A percentile compares a stretch with the other conserved stretches of the same genome.
Conservation (phyloP, 1,140 invertebrate genomes). For the Drosophila bocqueti region DNA sequence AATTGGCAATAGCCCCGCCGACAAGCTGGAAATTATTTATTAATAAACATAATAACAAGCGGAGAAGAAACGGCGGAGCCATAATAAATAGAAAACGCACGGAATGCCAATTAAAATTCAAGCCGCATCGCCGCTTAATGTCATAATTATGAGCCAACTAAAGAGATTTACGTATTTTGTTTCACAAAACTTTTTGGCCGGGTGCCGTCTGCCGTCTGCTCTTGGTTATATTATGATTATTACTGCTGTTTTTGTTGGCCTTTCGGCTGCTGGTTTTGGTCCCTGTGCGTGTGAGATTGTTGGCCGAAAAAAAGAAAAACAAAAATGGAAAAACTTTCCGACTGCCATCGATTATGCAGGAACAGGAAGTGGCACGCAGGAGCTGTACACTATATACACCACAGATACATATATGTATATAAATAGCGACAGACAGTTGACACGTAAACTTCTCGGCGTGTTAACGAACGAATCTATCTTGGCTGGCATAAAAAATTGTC, state of each 20-base stretch:
- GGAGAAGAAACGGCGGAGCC: slow-evolving; percentile 30
- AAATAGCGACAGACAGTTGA: slow-evolving; percentile 53
- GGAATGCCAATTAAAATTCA: slow-evolving; percentile 78
- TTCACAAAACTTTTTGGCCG: slow-evolving; percentile 67
- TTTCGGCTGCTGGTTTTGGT: slow-evolving; percentile 17
- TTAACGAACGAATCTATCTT: slow-evolving; percentile 54
- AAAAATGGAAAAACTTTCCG: slow-evolving; percentile 18
- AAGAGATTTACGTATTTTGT: slow-evolving; percentile 83
- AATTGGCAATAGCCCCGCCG: slow-evolving; percentile 46
- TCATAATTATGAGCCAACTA: slow-evolving; percentile 83
- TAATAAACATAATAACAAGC: slow-evolving; percentile 71
- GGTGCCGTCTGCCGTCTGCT: slow-evolving; percentile 32
- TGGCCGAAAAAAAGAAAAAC: slow-evolving; percentile 27
- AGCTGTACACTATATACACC: background rate
- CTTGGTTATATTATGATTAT: slow-evolving; percentile 43
- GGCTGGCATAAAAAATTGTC: slow-evolving; percentile 46
- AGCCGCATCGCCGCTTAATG: slow-evolving; percentile 79
- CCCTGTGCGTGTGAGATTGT: slow-evolving; percentile 54
- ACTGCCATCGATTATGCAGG: slow-evolving; percentile 72
- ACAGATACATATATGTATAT: background rate
- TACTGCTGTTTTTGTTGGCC: slow-evolving; percentile 21
- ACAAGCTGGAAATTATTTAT: slow-evolving; percentile 70
- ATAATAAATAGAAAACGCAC: slow-evolving; percentile 46
- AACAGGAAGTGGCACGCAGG: slow-evolving; percentile 46
- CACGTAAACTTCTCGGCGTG: slow-evolving; percentile 65